Evolutionary conservation across 2,888 invertebrate species (phyloP), one percentile per base, ranked within the genome.

Genomic region (Zhengitettix transpicula): DNA sequence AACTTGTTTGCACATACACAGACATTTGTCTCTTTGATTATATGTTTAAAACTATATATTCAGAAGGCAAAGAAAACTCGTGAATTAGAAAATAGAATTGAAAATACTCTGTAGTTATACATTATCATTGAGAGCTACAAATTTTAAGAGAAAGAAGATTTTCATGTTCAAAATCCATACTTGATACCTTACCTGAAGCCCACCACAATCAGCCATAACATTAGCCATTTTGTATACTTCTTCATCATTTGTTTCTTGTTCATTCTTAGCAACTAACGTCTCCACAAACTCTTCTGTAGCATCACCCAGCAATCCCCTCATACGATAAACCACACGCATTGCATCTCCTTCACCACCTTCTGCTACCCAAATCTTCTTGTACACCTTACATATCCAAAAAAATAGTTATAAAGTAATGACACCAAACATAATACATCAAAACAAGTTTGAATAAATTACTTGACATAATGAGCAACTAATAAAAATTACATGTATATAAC

Each of bases 271-370:
- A 64, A 87, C 90, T 44, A 98, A 77, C 1, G 91, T 90, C 76
- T 98, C 96, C 12, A 98, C 91, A 73, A 99, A 98, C 75, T 98
- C 98, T 71, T 99, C 99, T 0, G 98, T 98, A 0, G 98, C 99
- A 74, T 99, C 99, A 1, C 98, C 99, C 10, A 98, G 81, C 60
- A 99, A 75, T 0, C 98, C 98, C 61, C 98, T 80, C 97, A 99
- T 98, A 55, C 99, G 84, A 74, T 99, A 99, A 42, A 98, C 89
- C 10, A 98, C 89, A 12, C 95, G 81, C 98, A 99, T 98, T 0
- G 96, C 90, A 71, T 96, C 97, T 53, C 89, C 87, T 68, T 94
- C 91, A n/a, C 69, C 71, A 44, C 90, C 89, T 67, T 91, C 91
- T 7, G 87, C 84, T 42, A 91, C 79, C 93, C 94, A 94, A 12